Evolutionary conservation across 2,888 invertebrate genomes (phyloP), one percentile per base, ranked within the genome.

Genomic region (Aleiodes alternator): DNA sequence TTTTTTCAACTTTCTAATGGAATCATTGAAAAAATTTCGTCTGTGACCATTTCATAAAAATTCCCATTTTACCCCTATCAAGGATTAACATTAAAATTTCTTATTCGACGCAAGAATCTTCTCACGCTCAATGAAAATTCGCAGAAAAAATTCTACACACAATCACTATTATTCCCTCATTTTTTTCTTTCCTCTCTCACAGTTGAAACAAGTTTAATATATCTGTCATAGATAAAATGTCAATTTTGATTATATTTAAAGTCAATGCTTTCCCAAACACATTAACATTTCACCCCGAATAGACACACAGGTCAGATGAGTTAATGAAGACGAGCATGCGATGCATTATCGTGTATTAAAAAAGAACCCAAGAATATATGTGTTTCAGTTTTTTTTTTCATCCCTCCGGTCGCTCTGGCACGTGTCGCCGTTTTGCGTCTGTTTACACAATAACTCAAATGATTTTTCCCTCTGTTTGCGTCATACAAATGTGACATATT

Each of bases 281-380:
- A 59, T 59, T 59, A 59, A 59, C 59, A 59, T 59, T 59, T 59
- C 59, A 59, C 59, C 59, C 59, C 14, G 12, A 38, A 59, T 59
- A 59, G 59, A 31, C 34, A 31, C 34, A 59, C 59, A 34, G 75
- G 75, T 75, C 75, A 75, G 55, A 70, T 43, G 85, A 85, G 84
- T 86, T 88, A 88, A 88, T 88, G 89, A 87, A 87, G 82, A 82
- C 84, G 84, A 85, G 84, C 88, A 89, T 84, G 88, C 89, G 80
- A 88, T 83, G 84, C 86, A 86, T 87, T 86, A 85, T 77, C 81
- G 80, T 72, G 80, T 85, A 87, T 86, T 86, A 86, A 84, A 84
- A 81, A 79, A 81, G 23, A 43, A 51, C 50, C 34, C 34, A 61
- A 59, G 14, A 34, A 16, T 38, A 51, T 48, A 56, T n/a, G 34